Base-by-base conservation (phyloP, 1,140 invertebrate genomes). In the Laupala kohalensis region DNA sequence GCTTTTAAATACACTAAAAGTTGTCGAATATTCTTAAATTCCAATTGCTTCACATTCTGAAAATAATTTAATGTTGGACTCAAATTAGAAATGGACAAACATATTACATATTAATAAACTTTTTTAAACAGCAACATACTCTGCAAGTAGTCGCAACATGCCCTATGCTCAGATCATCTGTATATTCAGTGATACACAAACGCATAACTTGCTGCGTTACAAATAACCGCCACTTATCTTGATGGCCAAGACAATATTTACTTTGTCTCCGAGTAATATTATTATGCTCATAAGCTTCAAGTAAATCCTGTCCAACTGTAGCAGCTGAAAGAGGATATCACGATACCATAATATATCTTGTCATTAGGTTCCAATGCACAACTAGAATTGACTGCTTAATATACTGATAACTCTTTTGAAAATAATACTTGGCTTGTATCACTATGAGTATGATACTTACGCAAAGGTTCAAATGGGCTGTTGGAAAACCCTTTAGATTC, bases 41-140 rank as follows among this genome's bases (percentile, higher is more conserved):
- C 73, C 65, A 74, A 65, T 25, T 74, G 73, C 25, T 74, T 74
- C 64, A 74, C 65, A 65, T 74, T 74, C 73, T 74, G 64, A 29
- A 70, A 73, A 23, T n/a, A 71, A n/a, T n/a, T n/a, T n/a, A n/a
- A n/a, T n/a, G n/a, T n/a, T n/a, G n/a, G n/a, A n/a, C n/a, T 4
- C 65, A 2, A 12, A n/a, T n/a, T n/a, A n/a, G n/a, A n/a, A n/a
- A n/a, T n/a, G n/a, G n/a, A n/a, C n/a, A n/a, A n/a, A n/a, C n/a
- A n/a, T n/a, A n/a, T n/a, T n/a, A n/a, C n/a, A n/a, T n/a, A n/a
- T n/a, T n/a, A n/a, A n/a, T n/a, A n/a, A n/a, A n/a, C n/a, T n/a
- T n/a, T n/a, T n/a, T n/a, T n/a, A n/a, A n/a, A n/a, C n/a, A n/a
- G n/a, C n/a, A 25, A 26, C 73, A 70, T 69, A 74, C 74, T 24